Percentiles rank a stretch among this genome's conserved stretches.
phyloP scores from a whole-genome alignment of 1,140 invertebrate genomes.

The Caenorhabditis briggsae region DNA sequence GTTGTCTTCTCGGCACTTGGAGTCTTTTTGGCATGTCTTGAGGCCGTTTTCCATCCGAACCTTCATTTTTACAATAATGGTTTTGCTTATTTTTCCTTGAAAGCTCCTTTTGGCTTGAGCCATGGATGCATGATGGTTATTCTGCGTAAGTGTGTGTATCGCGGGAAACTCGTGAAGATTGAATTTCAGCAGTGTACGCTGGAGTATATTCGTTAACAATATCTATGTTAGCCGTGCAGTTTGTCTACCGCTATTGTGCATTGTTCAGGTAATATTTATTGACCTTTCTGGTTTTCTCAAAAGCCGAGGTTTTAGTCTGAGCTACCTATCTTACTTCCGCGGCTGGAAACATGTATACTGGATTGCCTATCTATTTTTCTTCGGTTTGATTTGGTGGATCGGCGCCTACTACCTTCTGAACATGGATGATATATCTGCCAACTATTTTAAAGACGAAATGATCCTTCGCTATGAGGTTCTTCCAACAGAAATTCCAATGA shows the following conservation, averaged over 20 bases:
- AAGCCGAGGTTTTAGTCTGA: background rate
- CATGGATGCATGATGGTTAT: background rate
- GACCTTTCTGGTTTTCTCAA: background rate
- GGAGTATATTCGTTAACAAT: background rate
- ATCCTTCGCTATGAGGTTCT: background rate
- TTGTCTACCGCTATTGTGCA: background rate
- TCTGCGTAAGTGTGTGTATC: background rate
- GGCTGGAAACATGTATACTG: background rate
- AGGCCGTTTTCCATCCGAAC: background rate
- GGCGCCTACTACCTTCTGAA: background rate
- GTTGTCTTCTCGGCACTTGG: background rate
- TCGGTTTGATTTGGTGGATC: background rate
- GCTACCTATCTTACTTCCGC: background rate
- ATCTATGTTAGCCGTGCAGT: background rate
- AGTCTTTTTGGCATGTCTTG: background rate
- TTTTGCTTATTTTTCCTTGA: background rate
- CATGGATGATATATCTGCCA: background rate
- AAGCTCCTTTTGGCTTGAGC: background rate
- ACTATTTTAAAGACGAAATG: background rate
- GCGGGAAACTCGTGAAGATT: background rate
- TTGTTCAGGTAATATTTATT: background rate
- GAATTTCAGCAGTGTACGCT: background rate
- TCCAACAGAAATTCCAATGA: background rate
- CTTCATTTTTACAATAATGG: background rate
- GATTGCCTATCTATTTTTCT: background rate